These are phyloP conservation scores for Andrena camellia DNA, from an alignment of 2,888 invertebrate genomes.

Conservation along the genomic window DNA sequence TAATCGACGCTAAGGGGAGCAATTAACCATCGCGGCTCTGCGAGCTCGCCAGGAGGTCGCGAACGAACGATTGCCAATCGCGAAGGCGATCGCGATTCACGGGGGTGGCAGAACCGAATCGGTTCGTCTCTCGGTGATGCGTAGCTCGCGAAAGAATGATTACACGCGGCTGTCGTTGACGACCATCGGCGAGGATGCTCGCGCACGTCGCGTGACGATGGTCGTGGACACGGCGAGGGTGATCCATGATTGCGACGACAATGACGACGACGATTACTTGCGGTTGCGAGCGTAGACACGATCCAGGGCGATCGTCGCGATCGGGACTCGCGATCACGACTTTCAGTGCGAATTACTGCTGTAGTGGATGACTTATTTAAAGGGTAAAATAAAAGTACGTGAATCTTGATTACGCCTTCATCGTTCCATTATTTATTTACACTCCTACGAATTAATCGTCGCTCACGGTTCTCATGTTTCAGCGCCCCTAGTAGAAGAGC, in stretches of 20 bases:
- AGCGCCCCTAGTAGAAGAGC: no score
- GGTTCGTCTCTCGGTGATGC: no score
- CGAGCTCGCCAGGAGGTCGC: conserved; percentile 19
- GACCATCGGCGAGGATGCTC: conserved; percentile 1
- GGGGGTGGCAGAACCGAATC: not conserved
- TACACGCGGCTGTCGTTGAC: not conserved
- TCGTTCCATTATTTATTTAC: no score
- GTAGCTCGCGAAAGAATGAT: no score
- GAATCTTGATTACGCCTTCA: no score
- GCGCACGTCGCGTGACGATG: conserved; percentile 10
- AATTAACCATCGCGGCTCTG: conserved; percentile 29
- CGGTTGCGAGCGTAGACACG: conserved; percentile 59
- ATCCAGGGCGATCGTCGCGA: conserved; percentile 29
- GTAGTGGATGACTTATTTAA: conserved; percentile 82
- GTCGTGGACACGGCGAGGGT: conserved; percentile 17
- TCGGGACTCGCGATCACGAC: conserved; percentile 74
- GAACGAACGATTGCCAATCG: conserved; percentile 10
- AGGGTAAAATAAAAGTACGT: conserved; percentile 78
- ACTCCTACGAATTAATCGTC: no score
- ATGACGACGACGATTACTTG: conserved; percentile 49
- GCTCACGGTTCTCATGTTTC: no score
- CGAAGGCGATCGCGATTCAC: conserved; percentile 12
- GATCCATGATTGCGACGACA: conserved; percentile 22
- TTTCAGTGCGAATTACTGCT: conserved; percentile 70
- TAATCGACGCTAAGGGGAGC: conserved; percentile 40